Base-by-base conservation (phyloP, 23 tunicate species). In the Oikopleura dioica region DNA sequence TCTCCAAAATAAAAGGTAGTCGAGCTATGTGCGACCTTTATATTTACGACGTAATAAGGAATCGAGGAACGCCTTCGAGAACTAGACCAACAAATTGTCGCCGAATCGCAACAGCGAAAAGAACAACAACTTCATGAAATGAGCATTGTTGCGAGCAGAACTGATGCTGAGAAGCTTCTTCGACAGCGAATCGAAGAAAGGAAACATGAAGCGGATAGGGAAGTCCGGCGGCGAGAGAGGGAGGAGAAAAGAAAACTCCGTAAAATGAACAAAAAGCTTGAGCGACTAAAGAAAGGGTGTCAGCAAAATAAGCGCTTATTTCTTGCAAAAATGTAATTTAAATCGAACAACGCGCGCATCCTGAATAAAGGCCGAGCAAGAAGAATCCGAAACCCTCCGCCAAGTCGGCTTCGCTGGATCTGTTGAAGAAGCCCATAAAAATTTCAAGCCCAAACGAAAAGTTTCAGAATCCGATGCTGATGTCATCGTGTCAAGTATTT, bases 161-260 rank as follows among this genome's bases (percentile, higher is more conserved):
- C 72, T 28, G 72, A 63, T 24, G 72, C 72, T 31, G 72, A 63
- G 33, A 23, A 28, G 33, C 16, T 16, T 16, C 2, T 63, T 24
- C 72, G 72, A 2, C 30, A 63, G 33, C 72, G 72, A 16, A 23
- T 63, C 72, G 72, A 63, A 63, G 5, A 28, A 28, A 23, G 72
- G 5, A 63, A 63, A 28, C 30, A 63, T 31, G 72, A 63, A 28
- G 72, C 72, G 33, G 72, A 63, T 12, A 63, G 26, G 72, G 72
- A 63, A 31, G 29, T 31, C 5, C 72, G 72, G 29, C 29, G 72
- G 33, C 72, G 72, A 24, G 72, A 63, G 5, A 24, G 72, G 5
- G 72, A 63, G 26, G 33, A 63, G 26, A 23, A 63, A 31, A 23
- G 72, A 24, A 63, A 63, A 63, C 33, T 63, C 5, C 30, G 33